Percentiles rank a stretch among this genome's conserved stretches.
These are phyloP conservation scores for Drosophila pseudoananassae DNA, from an alignment of 1,140 invertebrate genomes.

Conservation along the genomic window DNA sequence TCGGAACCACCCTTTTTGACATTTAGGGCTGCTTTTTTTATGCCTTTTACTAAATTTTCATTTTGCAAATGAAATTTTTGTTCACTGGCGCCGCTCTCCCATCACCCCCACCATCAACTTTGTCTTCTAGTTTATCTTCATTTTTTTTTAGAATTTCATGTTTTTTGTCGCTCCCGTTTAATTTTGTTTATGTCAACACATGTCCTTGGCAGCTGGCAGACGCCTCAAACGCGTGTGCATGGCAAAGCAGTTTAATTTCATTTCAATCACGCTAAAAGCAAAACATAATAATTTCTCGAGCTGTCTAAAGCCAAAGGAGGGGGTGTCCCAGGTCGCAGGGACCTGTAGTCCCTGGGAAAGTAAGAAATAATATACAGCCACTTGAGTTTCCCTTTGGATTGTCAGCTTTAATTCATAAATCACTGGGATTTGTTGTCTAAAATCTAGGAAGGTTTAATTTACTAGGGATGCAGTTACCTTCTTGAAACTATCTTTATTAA, in stretches of 20 bases:
- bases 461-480: not conserved
- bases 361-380: constrained; percentile 62
- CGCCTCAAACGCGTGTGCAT: constrained; percentile 46
- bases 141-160: constrained; percentile 33
- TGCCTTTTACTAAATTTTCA: constrained; percentile 73
- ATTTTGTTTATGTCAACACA: constrained; percentile 66
- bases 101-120: constrained; percentile 30
- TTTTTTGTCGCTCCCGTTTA: constrained; percentile 29
- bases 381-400: constrained; percentile 9
- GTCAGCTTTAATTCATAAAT: constrained; percentile 54
- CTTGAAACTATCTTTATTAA: too few relatives aligned
- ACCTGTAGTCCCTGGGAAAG: constrained; percentile 35
- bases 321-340: not conserved
- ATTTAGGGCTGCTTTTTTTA: constrained; percentile 39
- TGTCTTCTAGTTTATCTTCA: constrained; percentile 69
- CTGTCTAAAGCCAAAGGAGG: constrained; percentile 49
- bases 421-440: constrained; percentile 46
- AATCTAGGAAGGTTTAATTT: constrained; percentile 36
- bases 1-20: not conserved
- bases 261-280: constrained; percentile 81
- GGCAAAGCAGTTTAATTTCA: constrained; percentile 74
- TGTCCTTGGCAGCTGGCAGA: constrained; percentile 74
- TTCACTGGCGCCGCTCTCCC: not conserved
- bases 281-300: constrained; percentile 80
- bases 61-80: constrained; percentile 75